Evolutionary conservation across 2,888 invertebrate species (phyloP).

Genomic region (Biston stratarius): DNA sequence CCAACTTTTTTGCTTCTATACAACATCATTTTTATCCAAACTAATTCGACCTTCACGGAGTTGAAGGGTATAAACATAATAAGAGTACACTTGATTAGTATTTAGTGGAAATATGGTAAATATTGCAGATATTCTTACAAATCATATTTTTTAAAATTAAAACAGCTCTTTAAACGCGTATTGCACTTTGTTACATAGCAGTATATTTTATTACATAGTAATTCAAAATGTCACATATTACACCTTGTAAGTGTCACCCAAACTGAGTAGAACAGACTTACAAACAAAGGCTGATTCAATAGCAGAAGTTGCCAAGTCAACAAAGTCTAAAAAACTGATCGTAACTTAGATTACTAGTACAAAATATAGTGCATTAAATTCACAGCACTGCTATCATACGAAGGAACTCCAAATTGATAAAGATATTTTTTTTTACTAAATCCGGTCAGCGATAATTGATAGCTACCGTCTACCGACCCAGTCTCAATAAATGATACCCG

Average conservation of each 20-base stretch:
- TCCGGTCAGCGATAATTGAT: constrained; percentile 29
- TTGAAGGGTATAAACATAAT: no score
- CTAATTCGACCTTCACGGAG: no score
- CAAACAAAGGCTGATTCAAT: constrained; percentile 24
- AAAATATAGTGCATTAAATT: constrained; percentile 41
- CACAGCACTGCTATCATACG: constrained; percentile 38
- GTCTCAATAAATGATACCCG: constrained; percentile 50
- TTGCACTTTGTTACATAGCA: constrained; percentile 8
- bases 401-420: constrained; percentile 55
- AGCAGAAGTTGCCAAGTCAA: constrained; percentile 32
- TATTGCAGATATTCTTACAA: no score
- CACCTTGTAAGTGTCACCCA: constrained; percentile 25
- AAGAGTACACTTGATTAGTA: no score
- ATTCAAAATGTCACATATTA: constrained; percentile 32
- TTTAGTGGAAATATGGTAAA: no score
- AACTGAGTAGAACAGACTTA: constrained; percentile 39
- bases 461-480: constrained; percentile 43
- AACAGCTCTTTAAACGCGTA: constrained; percentile 18
- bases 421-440: constrained; percentile 35
- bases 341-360: constrained; percentile 31
- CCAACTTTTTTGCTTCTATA: no score
- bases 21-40: no score
- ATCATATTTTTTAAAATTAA: no score
- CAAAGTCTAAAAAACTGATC: constrained; percentile 37
- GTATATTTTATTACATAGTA: constrained; percentile 15